Percentiles rank a stretch among this genome's conserved stretches.
These are phyloP conservation scores for Sinocyclocheilus anophthalmus DNA, from an alignment of 2,113 vertebrate species.

Conservation along the genomic window DNA sequence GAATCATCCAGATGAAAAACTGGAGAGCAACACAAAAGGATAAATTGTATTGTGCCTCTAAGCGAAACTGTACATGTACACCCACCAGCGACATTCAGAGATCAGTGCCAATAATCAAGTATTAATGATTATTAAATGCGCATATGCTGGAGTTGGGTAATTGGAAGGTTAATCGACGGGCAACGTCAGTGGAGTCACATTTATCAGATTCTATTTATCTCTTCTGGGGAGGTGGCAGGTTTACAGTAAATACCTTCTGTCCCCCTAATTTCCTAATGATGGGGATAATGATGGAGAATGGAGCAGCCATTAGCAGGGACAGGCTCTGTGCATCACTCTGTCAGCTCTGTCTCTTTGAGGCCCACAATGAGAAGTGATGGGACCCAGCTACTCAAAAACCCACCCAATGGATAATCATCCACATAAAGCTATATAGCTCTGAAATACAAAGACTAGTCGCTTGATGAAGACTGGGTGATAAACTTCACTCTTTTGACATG, in stretches of 20 bases:
- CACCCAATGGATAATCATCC: constrained; percentile 22
- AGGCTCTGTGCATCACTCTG: constrained; percentile 98
- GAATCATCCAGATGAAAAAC: background rate
- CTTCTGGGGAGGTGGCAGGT: constrained; percentile 99
- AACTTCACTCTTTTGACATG: background rate
- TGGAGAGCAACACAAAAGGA: background rate
- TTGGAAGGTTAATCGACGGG: constrained; percentile 98
- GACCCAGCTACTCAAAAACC: constrained; percentile 87
- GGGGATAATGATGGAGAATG: constrained; percentile 99
- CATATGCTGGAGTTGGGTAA: constrained; percentile 91
- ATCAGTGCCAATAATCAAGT: constrained; percentile 86
- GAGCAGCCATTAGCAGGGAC: constrained; percentile 97
- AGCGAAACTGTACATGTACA: background rate
- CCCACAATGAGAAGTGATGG: constrained; percentile 95
- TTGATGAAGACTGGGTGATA: background rate
- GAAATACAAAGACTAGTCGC: background rate
- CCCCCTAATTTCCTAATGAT: constrained; percentile 99
- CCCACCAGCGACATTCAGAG: constrained; percentile 33
- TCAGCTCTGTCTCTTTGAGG: constrained; percentile 90
- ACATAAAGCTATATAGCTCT: constrained; percentile 15
- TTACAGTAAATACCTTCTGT: constrained; percentile 99
- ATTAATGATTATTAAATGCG: constrained; percentile 92
- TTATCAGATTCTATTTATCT: constrained; percentile 99
- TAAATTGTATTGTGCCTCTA: background rate
- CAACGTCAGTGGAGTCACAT: constrained; percentile 91